Conservation (phyloP, 1,140 invertebrate genomes). For the Saccostrea cuccullata region DNA sequence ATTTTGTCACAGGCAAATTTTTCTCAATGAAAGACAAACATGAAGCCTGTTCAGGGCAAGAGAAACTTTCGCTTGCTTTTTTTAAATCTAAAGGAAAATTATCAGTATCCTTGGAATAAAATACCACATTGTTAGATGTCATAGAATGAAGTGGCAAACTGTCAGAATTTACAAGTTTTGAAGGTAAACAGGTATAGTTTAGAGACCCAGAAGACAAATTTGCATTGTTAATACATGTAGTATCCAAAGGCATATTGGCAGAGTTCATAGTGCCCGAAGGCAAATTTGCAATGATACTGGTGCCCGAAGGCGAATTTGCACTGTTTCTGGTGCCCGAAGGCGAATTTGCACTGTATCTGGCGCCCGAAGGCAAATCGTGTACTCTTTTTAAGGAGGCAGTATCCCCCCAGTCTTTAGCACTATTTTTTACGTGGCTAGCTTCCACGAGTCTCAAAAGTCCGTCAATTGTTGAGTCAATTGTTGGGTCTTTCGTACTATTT, state of each 20-base stretch:
- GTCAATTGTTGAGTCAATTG: background rate
- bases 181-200: no score
- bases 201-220: no score
- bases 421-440: background rate
- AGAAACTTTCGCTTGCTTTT: background rate
- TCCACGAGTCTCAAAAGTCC: background rate
- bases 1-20: background rate
- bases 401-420: background rate
- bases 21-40: no score
- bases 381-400: constrained; percentile 8
- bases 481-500: background rate
- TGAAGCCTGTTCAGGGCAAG: no score
- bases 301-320: background rate
- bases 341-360: background rate
- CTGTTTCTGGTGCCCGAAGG: background rate
- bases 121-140: no score
- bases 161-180: no score
- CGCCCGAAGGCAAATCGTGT: constrained; percentile 12
- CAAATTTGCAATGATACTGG: background rate
- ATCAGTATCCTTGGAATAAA: background rate
- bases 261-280: no score
- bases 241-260: background rate
- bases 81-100: background rate
- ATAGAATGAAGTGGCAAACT: no score
- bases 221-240: background rate